Percentiles rank a stretch among this genome's conserved stretches.
Conservation (phyloP, 2,888 invertebrate genomes). For the Drosophila mulleri region DNA sequence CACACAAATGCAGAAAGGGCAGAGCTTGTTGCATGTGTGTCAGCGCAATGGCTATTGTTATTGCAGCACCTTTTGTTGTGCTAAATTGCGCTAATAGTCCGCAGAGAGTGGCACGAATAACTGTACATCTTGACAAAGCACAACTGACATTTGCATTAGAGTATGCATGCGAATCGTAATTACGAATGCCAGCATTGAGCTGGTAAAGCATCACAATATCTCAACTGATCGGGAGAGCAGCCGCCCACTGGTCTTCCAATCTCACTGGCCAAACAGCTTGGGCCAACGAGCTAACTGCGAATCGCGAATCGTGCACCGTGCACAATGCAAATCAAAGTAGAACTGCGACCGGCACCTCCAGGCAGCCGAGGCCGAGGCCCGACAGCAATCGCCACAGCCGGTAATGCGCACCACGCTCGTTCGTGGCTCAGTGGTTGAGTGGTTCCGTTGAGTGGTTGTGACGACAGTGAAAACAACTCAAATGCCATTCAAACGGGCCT, state of each 20-base stretch:
- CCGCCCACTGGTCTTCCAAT: background rate
- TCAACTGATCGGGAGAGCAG: conserved; percentile 3
- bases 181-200: conserved; percentile 18
- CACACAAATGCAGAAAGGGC: conserved; percentile 20
- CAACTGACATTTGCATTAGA: conserved; percentile 3
- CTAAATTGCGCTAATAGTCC: conserved; percentile 40
- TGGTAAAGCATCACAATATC: conserved; percentile 12
- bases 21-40: conserved; percentile 45
- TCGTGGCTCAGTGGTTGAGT: conserved; percentile 34
- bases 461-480: conserved; percentile 14
- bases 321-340: conserved; percentile 53
- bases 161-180: conserved; percentile 29
- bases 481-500: conserved; percentile 18
- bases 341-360: conserved; percentile 49
- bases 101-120: conserved; percentile 13
- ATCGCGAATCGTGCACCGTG: conserved; percentile 28
- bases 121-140: conserved; percentile 14
- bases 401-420: conserved; percentile 26
- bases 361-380: conserved; percentile 10
- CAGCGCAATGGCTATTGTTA: conserved; percentile 14
- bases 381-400: conserved; percentile 1
- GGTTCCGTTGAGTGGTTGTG: conserved; percentile 24
- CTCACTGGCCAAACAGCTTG: conserved; percentile 16
- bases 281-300: no score
- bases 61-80: conserved; percentile 22